Evolutionary conservation across 2,797 vertebrate species (phyloP), one percentile per base, ranked within the genome.

Genomic region (Clamator glandarius): DNA sequence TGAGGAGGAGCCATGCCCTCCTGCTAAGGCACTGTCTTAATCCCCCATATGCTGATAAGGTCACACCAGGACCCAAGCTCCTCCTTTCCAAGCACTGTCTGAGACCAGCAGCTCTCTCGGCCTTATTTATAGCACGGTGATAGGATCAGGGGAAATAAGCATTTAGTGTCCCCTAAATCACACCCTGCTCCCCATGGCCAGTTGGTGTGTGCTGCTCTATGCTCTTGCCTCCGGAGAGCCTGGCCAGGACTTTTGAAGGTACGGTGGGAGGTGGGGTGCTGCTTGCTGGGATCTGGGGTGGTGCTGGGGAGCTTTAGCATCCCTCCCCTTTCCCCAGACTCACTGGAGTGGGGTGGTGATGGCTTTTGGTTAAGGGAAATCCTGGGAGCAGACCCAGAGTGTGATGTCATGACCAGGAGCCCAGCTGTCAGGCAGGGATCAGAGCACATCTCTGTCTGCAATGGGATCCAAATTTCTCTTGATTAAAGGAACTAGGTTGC

Each of bases 81-180:
- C 77, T 72, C 69, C 84, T 62, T 77, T 74, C 64, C 4, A 1
- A 15, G 39, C 2, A 3, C 24, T 1, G 17, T 31, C 90, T 63
- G 64, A 52, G 82, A 24, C 54, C 2, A 4, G 44, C 6, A 0
- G 63, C 52, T 82, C 81, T 79, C 57, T 35, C 21, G 26, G 21
- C 66, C 72, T 84, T 96, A 96, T 93, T 95, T 92, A 93, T 95
- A 91, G 92, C 4, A 24, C n/a, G 0, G 44, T 93, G 87, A 96
- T 68, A 94, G 84, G 89, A 94, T 96, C 91, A 94, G 69, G 72
- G 59, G 23, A 79, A 86, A 95, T 96, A 89, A 96, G 89, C 72
- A 10, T 17, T 35, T 50, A 14, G 61, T 26, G 44, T 41, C 51
- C 51, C 72, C 41, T 50, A 72, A 75, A 39, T 73, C 84, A 18